phyloP scores from a whole-genome alignment of 2,113 vertebrate species.

The Hemicordylus capensis region DNA sequence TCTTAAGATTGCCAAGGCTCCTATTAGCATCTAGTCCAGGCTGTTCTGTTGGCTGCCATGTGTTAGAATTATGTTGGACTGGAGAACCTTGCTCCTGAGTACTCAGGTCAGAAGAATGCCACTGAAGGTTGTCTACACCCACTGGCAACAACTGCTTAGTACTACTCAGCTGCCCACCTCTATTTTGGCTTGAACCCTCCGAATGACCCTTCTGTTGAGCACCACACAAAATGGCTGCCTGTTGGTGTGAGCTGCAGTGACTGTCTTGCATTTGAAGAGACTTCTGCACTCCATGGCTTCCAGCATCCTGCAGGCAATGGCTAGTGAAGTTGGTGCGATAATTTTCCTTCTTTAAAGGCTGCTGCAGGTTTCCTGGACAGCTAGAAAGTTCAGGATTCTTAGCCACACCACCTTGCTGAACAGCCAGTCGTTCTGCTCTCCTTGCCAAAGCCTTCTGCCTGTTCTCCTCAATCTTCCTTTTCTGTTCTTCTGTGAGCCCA shows the following conservation, averaged over 20 bases:
- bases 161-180: constrained; percentile 12
- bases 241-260: constrained; percentile 36
- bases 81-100: constrained; percentile 28
- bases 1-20: neutral
- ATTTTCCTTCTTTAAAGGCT: constrained; percentile 13
- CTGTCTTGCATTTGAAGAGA: constrained; percentile 45
- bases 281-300: neutral
- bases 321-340: constrained; percentile 17
- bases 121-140: constrained; percentile 3
- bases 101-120: constrained; percentile 5
- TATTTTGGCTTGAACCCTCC: neutral
- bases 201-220: constrained; percentile 43
- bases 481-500: constrained; percentile 88
- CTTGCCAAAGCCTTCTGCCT: constrained; percentile 86
- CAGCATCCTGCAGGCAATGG: constrained; percentile 15
- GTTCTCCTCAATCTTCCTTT: constrained; percentile 91
- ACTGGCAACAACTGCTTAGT: constrained; percentile 6
- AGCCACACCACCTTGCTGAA: neutral
- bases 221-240: constrained; percentile 31
- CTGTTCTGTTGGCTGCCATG: constrained; percentile 28
- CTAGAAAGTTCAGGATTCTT: neutral
- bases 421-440: constrained; percentile 86
- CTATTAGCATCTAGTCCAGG: neutral
- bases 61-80: constrained; percentile 41
- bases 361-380: neutral